phyloP scores from a whole-genome alignment of 2,113 vertebrate species.

The Chinchilla lanigera region DNA sequence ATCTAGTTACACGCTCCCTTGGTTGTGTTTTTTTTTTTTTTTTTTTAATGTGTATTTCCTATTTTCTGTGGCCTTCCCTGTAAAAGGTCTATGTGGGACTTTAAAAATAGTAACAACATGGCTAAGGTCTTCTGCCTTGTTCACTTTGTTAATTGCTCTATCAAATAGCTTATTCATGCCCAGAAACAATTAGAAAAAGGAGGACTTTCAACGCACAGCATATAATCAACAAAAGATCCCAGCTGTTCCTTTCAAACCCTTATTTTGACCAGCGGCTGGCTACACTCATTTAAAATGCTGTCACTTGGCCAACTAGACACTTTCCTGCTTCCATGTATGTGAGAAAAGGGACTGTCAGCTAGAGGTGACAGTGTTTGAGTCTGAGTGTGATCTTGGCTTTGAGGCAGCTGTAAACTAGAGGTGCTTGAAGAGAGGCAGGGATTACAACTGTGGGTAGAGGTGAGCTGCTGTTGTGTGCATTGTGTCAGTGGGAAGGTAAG shows the following conservation, averaged over 20 bases:
- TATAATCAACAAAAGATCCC: constrained; percentile 48
- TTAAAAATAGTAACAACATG: neutral
- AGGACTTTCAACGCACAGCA: constrained; percentile 32
- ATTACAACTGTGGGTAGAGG: too few species aligned
- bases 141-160: neutral
- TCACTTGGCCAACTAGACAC: constrained; percentile 63
- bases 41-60: neutral
- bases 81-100: neutral
- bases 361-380: neutral
- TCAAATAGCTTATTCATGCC: constrained; percentile 36
- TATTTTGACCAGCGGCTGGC: constrained; percentile 43
- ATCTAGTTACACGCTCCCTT: neutral
- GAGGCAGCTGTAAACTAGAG: neutral
- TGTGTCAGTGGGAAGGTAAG: neutral
- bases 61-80: neutral
- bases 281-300: constrained; percentile 49
- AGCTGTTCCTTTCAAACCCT: constrained; percentile 56
- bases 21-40: neutral
- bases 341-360: neutral
- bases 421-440: neutral
- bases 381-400: neutral
- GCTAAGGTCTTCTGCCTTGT: neutral
- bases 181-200: constrained; percentile 52
- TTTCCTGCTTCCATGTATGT: neutral
- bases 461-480: neutral